Conservation (phyloP, 2,797 vertebrate species). For the Martes flavigula region DNA sequence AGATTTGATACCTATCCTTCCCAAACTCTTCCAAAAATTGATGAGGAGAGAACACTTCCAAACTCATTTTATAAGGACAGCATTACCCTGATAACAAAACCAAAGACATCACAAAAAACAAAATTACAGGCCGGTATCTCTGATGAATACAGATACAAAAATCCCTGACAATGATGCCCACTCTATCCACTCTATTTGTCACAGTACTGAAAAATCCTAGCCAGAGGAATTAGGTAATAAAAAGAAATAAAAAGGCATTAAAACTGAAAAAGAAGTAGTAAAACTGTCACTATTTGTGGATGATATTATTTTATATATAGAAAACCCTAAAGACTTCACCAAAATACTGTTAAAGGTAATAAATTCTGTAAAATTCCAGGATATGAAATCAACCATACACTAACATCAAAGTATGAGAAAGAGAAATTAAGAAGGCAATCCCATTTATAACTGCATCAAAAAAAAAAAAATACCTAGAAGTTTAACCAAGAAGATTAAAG, state of each 20-base stretch:
- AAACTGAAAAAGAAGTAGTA: background rate
- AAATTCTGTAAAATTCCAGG: background rate
- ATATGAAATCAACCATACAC: background rate
- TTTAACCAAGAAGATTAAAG: background rate
- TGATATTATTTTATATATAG: background rate
- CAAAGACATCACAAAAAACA: background rate
- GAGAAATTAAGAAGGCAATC: background rate
- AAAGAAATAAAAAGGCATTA: background rate
- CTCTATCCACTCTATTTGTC: background rate
- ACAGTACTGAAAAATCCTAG: background rate
- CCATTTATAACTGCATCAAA: background rate
- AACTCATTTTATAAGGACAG: background rate
- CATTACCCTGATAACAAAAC: background rate
- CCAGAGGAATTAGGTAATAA: background rate
- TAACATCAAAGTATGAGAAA: background rate
- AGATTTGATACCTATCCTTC: background rate
- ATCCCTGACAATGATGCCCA: background rate
- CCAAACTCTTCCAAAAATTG: background rate
- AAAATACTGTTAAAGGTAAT: background rate
- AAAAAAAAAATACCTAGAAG: background rate
- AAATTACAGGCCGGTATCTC: background rate
- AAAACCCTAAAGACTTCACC: background rate
- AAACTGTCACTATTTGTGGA: background rate
- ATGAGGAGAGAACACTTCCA: background rate
- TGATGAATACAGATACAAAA: background rate